Base-by-base conservation (phyloP, 2,797 vertebrate genomes). In the Dicrostonyx torquatus region DNA sequence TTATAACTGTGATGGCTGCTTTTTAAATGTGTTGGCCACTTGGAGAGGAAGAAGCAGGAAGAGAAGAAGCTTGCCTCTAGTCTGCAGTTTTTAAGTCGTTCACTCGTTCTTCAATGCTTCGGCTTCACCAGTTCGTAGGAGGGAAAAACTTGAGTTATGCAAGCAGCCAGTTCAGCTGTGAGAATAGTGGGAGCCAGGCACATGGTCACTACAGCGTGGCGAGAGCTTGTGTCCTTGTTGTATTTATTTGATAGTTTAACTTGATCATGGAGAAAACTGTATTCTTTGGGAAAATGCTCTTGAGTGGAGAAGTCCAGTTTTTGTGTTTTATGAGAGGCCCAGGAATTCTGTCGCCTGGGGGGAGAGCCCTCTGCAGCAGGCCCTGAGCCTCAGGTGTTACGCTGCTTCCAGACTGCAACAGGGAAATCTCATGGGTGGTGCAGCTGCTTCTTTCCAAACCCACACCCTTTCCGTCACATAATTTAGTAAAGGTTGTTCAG, bases 241-340 rank as follows among this genome's bases (percentile, higher is more conserved):
- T 89, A 76, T 91, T 92, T 98, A 97, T 97, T 98, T 97, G 97
- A 97, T 96, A 95, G 95, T 92, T 11, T 17, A 75, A 86, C 86
- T 60, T 29, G 93, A 90, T 45, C 94, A 95, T 45, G 93, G 62
- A 87, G 92, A 89, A 97, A 87, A 91, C 31, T 58, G 79, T 95
- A 92, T 92, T 93, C 76, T 75, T 95, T 66, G 31, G 68, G 93
- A 95, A 72, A 7, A 60, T 95, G 83, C 31, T 26, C 31, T 95
- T 84, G 88, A 93, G 89, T 89, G 75, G 48, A 73, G 34, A 90
- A 95, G 94, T 84, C 64, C 9, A 17, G 50, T 37, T 34, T 84
- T 91, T 40, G 34, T 76, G 75, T 87, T 89, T 64, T 55, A 3
- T 24, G 22, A 92, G 26, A 92, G 31, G 64, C 43, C 24, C n/a